Percentiles rank a stretch among this genome's conserved stretches.
phyloP scores from a whole-genome alignment of 92 coral and sea anemone species.

The Zoanthus gigantus region DNA sequence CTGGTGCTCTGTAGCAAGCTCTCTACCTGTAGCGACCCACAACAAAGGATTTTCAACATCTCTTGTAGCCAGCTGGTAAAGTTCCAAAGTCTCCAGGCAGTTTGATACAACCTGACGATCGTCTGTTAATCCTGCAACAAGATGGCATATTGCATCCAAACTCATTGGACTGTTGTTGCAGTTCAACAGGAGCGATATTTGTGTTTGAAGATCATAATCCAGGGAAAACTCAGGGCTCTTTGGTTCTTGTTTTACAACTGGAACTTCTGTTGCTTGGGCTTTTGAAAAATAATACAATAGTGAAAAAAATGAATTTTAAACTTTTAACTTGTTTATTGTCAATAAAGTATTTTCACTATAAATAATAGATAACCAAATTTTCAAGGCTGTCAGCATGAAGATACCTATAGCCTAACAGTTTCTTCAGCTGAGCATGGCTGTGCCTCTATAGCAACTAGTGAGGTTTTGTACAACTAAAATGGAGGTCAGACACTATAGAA shows the following conservation, averaged over 20 bases:
- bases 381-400: too few relatives aligned
- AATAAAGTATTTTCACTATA: too few relatives aligned
- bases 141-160: constrained; percentile 18
- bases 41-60: background rate
- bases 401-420: too few relatives aligned
- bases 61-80: background rate
- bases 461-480: too few relatives aligned
- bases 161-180: constrained; percentile 16
- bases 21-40: constrained; percentile 31
- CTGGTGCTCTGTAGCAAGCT: background rate
- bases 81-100: constrained; percentile 15
- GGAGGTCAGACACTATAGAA: too few relatives aligned
- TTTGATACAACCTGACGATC: constrained; percentile 34
- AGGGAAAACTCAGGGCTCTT: constrained; percentile 16
- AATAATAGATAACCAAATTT: too few relatives aligned
- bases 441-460: too few relatives aligned
- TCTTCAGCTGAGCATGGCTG: too few relatives aligned
- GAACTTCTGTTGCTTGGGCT: constrained; percentile 2
- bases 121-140: constrained; percentile 21
- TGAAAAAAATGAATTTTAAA: too few relatives aligned
- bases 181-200: constrained; percentile 36
- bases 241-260: constrained; percentile 7
- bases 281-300: background rate
- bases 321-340: too few relatives aligned
- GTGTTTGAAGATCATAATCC: constrained; percentile 36